Evolutionary conservation across 2,113 vertebrate species (phyloP), one percentile per base, ranked within the genome.

Genomic region (Aegithalos caudatus): DNA sequence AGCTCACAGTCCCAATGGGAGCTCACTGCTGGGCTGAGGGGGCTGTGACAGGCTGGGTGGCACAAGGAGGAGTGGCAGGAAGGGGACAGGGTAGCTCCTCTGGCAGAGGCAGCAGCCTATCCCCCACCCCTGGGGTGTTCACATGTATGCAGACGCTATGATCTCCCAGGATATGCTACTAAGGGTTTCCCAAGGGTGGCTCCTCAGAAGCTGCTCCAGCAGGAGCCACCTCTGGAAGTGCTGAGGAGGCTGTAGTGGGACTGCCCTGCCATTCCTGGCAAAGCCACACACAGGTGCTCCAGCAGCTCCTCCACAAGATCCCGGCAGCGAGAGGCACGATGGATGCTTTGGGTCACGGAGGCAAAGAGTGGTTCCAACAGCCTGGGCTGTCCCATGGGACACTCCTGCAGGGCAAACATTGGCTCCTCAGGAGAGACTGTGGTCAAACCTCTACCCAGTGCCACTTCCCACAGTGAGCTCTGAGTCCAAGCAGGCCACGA

Each of bases 321-420:
- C 66, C 5, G 1, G 62, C n/a, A 58, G 35, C 0, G 0, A 50
- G 80, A 14, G 6, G 27, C 15, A 4, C 1, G 0, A 23, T 10
- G 48, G 47, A 6, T 23, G 35, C 31, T 62, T 42, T 54, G 40
- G 14, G 40, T 31, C 47, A 47, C 61, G 20, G 53, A 45, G 60
- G 23, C 8, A 45, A 44, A 24, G 69, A n/a, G 38, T 1, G 2
- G 67, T 67, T 27, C 61, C 79, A 67, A 28, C 18, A 54, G 50
- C 24, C 54, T 5, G 14, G n/a, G 38, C n/a, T 61, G 47, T 11
- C 33, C 45, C 12, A 0, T 16, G 35, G 40, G 31, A 53, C 38
- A 40, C 4, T 13, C 20, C 67, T 31, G 73, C 29, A 10, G 62
- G 16, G 12, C 22, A 37, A 24, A 31, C 2, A 2, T 2, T 2